Base-by-base conservation (phyloP, 2,113 vertebrate species). In the Micromys minutus region DNA sequence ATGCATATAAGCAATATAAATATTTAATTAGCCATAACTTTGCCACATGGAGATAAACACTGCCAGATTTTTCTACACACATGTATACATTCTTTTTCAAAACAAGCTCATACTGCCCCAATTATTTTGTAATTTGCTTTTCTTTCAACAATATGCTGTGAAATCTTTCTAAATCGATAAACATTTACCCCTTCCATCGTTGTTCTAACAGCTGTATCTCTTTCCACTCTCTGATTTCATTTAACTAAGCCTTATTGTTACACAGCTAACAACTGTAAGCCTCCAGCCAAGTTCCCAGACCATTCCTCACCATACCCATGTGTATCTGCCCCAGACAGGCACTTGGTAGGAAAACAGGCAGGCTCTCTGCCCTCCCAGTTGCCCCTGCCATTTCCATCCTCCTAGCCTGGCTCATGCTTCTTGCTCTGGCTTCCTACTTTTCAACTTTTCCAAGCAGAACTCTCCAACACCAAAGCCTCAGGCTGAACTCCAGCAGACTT, bases 81-180 rank as follows among this genome's bases (percentile, higher is more conserved):
- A 94, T 59, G 95, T 84, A 93, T 76, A 63, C 36, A 22, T 8
- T 71, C 85, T 95, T 94, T 87, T 89, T 13, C 67, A 42, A 93
- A 96, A 90, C 87, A 90, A 31, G 55, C 80, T 93, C 88, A 77
- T 93, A 88, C 72, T 88, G 47, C 65, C 86, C 85, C 94, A 94
- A 96, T 96, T 96, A 94, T 93, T 97, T 95, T 95, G 80, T 89
- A 95, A 97, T 95, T 96, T 96, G 96, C 72, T 94, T 94, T 95
- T 87, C 76, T 63, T 86, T 95, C 31, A 39, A 90, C 95, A 96
- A 65, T 96, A 90, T 97, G 96, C 72, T 96, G 57, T 59, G 80
- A 92, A 61, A 94, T 96, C 93, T 96, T 97, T 96, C 92, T 85
- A 89, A 76, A 92, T 85, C 93, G 74, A 74, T 92, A 94, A 94